Evolutionary conservation across 2,113 vertebrate genomes (phyloP).

Genomic region (Meleagris gallopavo): DNA sequence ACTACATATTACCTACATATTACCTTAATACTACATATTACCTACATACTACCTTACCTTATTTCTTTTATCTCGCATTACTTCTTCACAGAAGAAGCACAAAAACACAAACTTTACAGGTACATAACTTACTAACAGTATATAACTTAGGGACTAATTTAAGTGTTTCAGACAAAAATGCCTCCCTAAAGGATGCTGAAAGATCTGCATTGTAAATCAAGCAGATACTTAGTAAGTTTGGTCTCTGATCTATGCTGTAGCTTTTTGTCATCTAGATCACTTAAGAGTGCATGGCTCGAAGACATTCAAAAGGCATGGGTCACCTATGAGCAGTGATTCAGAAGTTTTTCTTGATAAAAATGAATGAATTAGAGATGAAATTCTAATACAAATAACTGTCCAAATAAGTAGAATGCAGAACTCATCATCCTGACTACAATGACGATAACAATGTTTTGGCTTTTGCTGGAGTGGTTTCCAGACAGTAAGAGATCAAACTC

Average conservation of each 20-base stretch:
- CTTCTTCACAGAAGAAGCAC: not conserved
- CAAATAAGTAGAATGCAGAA: not conserved
- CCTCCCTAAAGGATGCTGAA: not conserved
- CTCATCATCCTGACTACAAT: fast-evolving
- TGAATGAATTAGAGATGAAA: not conserved
- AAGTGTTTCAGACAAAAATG: not conserved
- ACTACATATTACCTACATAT: no score
- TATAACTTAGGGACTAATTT: not conserved
- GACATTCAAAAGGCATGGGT: not conserved
- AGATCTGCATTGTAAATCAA: not conserved
- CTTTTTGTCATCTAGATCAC: not conserved
- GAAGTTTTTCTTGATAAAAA: not conserved
- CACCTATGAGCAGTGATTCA: not conserved
- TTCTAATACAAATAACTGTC: not conserved
- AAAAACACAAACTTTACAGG: not conserved
- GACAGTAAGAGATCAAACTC: not conserved
- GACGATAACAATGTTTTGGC: not conserved
- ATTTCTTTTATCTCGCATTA: not conserved
- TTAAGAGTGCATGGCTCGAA: not conserved
- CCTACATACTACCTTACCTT: not conserved
- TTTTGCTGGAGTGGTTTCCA: not conserved
- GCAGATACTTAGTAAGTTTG: not conserved
- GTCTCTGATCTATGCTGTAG: not conserved
- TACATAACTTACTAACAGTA: not conserved
- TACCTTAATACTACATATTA: not conserved